phyloP scores from a whole-genome alignment of 1,140 invertebrate genomes.

The Anadara kagoshimensis region DNA sequence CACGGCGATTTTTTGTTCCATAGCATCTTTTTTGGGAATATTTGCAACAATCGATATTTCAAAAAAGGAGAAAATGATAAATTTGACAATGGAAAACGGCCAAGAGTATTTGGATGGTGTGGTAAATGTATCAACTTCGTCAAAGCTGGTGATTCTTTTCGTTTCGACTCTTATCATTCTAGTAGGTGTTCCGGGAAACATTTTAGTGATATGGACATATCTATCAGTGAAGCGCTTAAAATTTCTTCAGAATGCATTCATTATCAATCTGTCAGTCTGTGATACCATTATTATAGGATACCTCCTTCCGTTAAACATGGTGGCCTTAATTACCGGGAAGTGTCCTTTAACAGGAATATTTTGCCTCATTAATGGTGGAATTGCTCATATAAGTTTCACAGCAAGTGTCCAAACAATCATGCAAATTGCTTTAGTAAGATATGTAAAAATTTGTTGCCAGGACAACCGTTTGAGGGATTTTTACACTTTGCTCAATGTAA shows the following conservation, averaged over 20 bases:
- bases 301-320: slow-evolving; percentile 10
- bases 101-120: no score
- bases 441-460: slow-evolving; percentile 14
- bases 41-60: no score
- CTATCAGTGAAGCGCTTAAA: not conserved
- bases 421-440: slow-evolving; percentile 15
- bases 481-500: not conserved
- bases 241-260: slow-evolving; percentile 13
- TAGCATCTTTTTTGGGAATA: no score
- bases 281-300: slow-evolving; percentile 24
- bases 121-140: no score
- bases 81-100: no score
- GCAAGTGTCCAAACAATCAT: slow-evolving; percentile 16
- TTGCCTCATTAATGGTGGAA: slow-evolving; percentile 7
- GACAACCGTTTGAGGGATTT: not conserved
- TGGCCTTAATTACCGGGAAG: not conserved
- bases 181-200: slow-evolving; percentile 3
- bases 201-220: slow-evolving; percentile 16
- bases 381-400: slow-evolving; percentile 4
- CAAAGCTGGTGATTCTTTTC: no score
- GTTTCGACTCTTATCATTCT: not conserved
- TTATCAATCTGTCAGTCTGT: not conserved
- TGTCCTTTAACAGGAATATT: not conserved
- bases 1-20: no score
- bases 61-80: no score